Percentiles rank a stretch among this genome's conserved stretches.
Conservation (phyloP, 2,113 vertebrate genomes). For the Tupaia chinensis region DNA sequence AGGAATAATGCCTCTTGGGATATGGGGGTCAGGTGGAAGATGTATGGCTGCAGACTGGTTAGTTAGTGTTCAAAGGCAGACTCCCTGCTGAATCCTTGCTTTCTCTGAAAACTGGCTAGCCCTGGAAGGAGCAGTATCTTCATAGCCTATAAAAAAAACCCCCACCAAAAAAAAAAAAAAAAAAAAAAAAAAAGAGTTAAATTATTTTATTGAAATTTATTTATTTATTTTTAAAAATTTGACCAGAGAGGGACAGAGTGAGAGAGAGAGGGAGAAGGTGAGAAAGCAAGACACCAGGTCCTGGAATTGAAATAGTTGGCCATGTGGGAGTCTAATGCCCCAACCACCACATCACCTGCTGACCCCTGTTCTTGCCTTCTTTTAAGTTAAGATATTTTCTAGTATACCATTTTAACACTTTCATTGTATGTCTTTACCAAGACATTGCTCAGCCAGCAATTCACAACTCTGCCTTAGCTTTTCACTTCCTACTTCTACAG, state of each 20-base stretch:
- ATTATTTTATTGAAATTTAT: too few species aligned
- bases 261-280: too few species aligned
- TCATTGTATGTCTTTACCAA: background rate
- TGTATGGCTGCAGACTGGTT: background rate
- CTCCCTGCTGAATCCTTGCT: background rate
- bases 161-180: too few species aligned
- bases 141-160: background rate
- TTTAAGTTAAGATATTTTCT: background rate
- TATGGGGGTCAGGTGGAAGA: background rate
- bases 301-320: too few species aligned
- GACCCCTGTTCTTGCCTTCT: background rate
- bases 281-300: too few species aligned
- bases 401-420: constrained; percentile 4
- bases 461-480: background rate
- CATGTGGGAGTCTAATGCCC: too few species aligned
- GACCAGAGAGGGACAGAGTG: too few species aligned
- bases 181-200: too few species aligned
- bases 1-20: background rate
- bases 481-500: constrained; percentile 6
- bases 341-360: too few species aligned
- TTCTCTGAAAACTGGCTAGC: background rate
- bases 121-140: background rate
- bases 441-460: background rate
- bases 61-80: background rate
- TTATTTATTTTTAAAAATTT: too few species aligned